These are phyloP conservation scores for Nannoperca obscura DNA, from an alignment of 2,797 vertebrate species.

Conservation along the genomic window DNA sequence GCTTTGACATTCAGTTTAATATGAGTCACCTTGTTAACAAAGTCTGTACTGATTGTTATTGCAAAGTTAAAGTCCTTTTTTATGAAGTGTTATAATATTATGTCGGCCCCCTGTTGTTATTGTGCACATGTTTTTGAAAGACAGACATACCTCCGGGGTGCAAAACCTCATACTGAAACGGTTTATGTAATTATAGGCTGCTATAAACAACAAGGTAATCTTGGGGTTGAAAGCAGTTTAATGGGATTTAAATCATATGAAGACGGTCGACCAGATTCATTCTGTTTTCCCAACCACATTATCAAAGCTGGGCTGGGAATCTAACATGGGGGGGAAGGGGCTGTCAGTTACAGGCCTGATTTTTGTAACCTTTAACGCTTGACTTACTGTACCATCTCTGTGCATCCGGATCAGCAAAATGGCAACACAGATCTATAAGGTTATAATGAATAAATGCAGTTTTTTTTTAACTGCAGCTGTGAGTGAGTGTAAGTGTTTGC, in stretches of 20 bases:
- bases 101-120: constrained; percentile 9
- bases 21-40: not conserved
- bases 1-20: not conserved
- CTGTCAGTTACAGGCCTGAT: not conserved
- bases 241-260: not conserved
- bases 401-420: constrained; percentile 8
- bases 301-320: not conserved
- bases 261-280: constrained; percentile 6
- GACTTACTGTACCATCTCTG: constrained; percentile 11
- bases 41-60: not conserved
- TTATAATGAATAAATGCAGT: not conserved
- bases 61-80: not conserved
- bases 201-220: constrained; percentile 22
- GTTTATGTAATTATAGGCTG: constrained; percentile 17
- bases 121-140: not conserved
- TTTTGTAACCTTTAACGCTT: constrained; percentile 16
- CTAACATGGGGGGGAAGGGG: not conserved
- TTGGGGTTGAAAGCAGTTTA: not conserved
- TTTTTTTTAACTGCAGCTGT: not conserved
- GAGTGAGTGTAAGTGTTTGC: constrained; percentile 1
- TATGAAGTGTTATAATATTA: constrained; percentile 3
- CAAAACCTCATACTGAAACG: not conserved
- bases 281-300: constrained; percentile 1
- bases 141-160: not conserved
- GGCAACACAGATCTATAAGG: not conserved